Percentiles rank a stretch among this genome's conserved stretches.
These are phyloP conservation scores for Imbricaverruca yamaguchii DNA, from an alignment of 2,888 invertebrate species.

Conservation along the genomic window DNA sequence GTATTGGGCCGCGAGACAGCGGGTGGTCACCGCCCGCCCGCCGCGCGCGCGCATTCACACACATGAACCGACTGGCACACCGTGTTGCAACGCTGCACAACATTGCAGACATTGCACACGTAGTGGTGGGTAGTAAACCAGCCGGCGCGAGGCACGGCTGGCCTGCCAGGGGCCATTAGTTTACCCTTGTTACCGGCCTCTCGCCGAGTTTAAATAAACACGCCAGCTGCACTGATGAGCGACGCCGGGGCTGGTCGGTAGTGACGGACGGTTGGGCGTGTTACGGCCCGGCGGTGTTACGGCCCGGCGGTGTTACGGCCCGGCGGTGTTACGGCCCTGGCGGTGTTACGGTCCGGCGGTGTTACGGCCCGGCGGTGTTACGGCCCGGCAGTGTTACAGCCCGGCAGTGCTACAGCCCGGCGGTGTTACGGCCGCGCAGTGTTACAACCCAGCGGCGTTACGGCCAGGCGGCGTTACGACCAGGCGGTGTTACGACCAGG, in stretches of 20 bases:
- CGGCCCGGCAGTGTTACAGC: no score
- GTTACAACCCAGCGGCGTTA: no score
- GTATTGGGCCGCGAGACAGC: not conserved
- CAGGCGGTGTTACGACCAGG: no score
- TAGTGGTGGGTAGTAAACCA: not conserved
- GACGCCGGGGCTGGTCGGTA: not conserved
- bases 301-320: no score
- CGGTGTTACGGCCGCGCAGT: no score
- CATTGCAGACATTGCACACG: constrained; percentile 7
- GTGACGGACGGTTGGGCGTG: not conserved
- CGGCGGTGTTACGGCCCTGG: no score
- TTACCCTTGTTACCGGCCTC: constrained; percentile 11
- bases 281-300: no score
- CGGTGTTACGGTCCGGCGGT: no score
- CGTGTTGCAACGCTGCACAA: not conserved
- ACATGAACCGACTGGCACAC: not conserved
- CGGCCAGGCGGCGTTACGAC: no score
- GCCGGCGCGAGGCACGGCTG: no score
- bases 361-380: no score
- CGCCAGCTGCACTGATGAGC: not conserved
- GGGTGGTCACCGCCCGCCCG: not conserved
- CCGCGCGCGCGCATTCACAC: not conserved
- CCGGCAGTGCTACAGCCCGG: no score
- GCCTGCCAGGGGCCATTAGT: not conserved
- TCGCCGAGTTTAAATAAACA: not conserved